Conservation (phyloP, 2,888 invertebrate genomes). For the Oxyteleia sp. region DNA sequence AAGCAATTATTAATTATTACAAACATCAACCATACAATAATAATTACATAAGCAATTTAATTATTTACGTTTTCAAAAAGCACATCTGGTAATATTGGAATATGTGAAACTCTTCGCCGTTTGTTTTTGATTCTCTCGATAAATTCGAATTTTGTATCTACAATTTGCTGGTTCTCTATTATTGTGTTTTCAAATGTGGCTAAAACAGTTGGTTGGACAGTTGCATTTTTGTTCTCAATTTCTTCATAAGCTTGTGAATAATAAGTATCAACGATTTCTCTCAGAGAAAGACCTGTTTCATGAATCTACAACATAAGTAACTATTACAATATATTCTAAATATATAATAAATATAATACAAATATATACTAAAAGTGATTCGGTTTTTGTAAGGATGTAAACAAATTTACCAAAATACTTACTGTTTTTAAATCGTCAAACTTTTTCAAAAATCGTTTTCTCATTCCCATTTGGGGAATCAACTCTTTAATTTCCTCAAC, state of each 20-base stretch:
- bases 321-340: too few relatives aligned
- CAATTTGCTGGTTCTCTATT: neutral
- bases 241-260: too few relatives aligned
- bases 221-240: neutral
- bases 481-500: neutral
- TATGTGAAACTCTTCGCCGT: neutral
- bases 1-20: neutral
- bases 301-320: neutral
- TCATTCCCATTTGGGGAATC: neutral
- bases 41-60: too few relatives aligned
- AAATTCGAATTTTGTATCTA: neutral
- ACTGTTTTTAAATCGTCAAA: neutral
- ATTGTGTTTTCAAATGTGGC: neutral
- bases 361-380: too few relatives aligned
- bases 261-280: too few relatives aligned
- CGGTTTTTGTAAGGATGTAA: too few relatives aligned
- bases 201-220: neutral
- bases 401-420: neutral
- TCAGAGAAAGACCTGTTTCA: neutral
- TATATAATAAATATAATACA: too few relatives aligned
- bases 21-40: too few relatives aligned
- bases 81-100: neutral
- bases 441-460: neutral
- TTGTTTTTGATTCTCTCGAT: neutral
- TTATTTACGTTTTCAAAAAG: neutral